phyloP scores from a whole-genome alignment of 2,797 vertebrate genomes.

The Malurus leucopterus region DNA sequence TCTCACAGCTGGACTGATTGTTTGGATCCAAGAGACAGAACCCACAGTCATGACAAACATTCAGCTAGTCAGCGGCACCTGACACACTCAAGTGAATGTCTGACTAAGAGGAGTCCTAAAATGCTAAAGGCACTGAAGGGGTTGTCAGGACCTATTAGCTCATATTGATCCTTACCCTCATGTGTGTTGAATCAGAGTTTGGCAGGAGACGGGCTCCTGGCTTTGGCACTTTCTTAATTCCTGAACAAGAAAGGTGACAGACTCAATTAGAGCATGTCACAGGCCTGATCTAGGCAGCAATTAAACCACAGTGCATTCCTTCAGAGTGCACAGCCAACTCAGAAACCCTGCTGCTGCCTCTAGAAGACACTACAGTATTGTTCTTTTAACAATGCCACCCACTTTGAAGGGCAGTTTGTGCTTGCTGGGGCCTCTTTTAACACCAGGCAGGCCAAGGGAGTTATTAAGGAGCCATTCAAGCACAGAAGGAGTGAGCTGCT shows the following conservation, averaged over 20 bases:
- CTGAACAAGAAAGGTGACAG: slow-evolving; percentile 2
- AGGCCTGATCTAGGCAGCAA: neutral
- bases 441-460: neutral
- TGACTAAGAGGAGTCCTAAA: neutral
- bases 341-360: neutral
- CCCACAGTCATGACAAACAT: neutral
- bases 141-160: neutral
- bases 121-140: neutral
- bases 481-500: neutral
- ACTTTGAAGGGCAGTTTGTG: neutral
- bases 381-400: slow-evolving; percentile 29
- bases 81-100: neutral
- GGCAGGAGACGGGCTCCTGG: neutral
- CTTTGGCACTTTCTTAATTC: neutral
- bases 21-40: neutral
- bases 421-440: neutral
- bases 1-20: neutral
- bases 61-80: neutral
- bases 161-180: neutral
- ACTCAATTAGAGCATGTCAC: neutral
- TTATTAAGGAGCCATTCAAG: neutral
- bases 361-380: neutral
- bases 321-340: neutral
- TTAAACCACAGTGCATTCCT: neutral
- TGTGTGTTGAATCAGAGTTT: neutral